These are phyloP conservation scores for Volucella inanis DNA, from an alignment of 2,888 invertebrate species.

Conservation along the genomic window DNA sequence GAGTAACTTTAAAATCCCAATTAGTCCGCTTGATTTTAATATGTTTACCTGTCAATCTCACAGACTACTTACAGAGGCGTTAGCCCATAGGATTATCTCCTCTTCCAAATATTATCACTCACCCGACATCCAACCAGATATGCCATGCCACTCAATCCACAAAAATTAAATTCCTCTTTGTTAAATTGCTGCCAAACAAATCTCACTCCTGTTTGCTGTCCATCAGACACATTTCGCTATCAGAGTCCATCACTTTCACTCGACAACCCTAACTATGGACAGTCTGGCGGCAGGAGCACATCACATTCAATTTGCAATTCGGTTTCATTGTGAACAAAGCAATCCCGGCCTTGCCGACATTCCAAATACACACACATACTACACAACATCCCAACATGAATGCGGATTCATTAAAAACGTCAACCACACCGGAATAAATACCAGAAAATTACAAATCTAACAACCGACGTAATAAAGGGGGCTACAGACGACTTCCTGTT, in stretches of 20 bases:
- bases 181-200: conserved; percentile 39
- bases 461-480: conserved; percentile 49
- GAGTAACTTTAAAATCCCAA: too few relatives aligned
- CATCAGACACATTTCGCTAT: conserved; percentile 18
- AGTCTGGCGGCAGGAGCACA: not conserved
- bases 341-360: conserved; percentile 3
- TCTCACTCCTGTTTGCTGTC: conserved; percentile 33
- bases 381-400: conserved; percentile 65
- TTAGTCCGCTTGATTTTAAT: too few relatives aligned
- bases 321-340: conserved; percentile 44
- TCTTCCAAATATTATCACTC: not conserved
- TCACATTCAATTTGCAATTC: conserved; percentile 65
- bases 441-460: conserved; percentile 71
- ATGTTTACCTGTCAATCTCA: too few relatives aligned
- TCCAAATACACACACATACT: not conserved
- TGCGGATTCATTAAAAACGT: conserved; percentile 73
- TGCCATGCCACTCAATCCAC: conserved; percentile 36
- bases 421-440: conserved; percentile 73
- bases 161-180: conserved; percentile 42
- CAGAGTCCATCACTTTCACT: conserved; percentile 63
- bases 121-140: not conserved
- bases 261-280: conserved; percentile 1
- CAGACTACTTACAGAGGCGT: too few relatives aligned
- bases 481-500: not conserved
- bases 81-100: too few relatives aligned